Base-by-base conservation (phyloP, 1,140 invertebrate genomes). In the Anthonomus grandis region DNA sequence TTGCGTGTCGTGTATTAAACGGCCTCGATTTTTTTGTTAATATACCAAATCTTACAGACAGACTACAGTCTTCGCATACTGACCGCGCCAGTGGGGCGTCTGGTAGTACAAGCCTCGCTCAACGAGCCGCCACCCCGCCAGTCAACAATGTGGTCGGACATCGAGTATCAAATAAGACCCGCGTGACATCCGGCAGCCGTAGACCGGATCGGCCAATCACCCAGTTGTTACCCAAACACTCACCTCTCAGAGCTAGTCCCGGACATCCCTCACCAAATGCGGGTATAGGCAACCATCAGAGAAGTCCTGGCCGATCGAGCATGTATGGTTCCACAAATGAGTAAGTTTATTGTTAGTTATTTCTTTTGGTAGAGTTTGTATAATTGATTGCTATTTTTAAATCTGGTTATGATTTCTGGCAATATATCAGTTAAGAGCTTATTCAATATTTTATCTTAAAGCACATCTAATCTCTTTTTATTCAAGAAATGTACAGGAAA, bases 141-240 rank as follows among this genome's bases (percentile, higher is more conserved):
- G 69, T 51, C 71, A 21, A 39, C 0, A 44, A 51, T n/a, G 37
- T 23, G 22, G 76, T 77, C 5, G 79, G 76, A 3, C 79, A 83
- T 59, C 76, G 83, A 18, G 79, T 79, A n/a, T 80, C 79, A 5
- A 82, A 79, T n/a, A 81, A 82, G 60, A 84, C 83, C 4, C 78
- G 81, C 63, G 83, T 85, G 46, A 74, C 81, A 0, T 83, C 79
- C 51, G 83, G 81, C 21, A 80, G 83, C 54, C 77, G 79, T 2
- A 72, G 74, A 4, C 68, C 75, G 8, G 76, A 79, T 44, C 48
- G 71, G 37, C 67, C 57, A 17, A 71, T 71, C 31, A 70, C 67
- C 5, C 68, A 70, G 51, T 74, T 64, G 60, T 73, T 75, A 60
- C 75, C 66, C 69, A 78, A 75, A 67, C 76, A 77, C 52, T 80